These are phyloP conservation scores for Phortica variegata DNA, from an alignment of 1,140 invertebrate species.

Conservation along the genomic window DNA sequence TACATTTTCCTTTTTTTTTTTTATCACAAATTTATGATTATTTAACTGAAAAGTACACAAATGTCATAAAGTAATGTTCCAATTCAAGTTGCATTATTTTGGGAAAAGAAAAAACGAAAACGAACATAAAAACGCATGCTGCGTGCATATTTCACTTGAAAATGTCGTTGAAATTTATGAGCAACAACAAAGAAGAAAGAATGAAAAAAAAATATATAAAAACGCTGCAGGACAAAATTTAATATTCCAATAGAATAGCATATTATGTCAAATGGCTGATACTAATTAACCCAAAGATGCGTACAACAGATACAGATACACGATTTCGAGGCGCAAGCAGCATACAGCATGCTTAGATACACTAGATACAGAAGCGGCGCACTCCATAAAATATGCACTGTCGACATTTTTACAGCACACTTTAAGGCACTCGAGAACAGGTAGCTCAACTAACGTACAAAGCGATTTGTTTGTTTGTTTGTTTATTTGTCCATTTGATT, in stretches of 20 bases:
- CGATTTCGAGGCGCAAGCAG: conserved; percentile 5
- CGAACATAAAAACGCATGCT: neutral
- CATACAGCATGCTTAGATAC: conserved; percentile 18
- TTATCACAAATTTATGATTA: too few species aligned
- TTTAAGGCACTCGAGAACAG: neutral
- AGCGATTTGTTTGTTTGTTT: neutral
- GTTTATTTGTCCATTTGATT: neutral
- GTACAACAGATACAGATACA: conserved; percentile 17
- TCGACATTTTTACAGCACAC: too few species aligned
- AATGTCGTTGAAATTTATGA: conserved; percentile 11
- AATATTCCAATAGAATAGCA: too few species aligned
- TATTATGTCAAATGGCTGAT: conserved; percentile 14
- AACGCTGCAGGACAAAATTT: too few species aligned
- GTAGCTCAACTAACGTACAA: neutral
- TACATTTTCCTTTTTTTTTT: too few species aligned
- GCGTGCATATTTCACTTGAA: neutral
- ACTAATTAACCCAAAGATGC: conserved; percentile 35
- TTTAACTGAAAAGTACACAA: too few species aligned
- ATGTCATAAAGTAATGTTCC: too few species aligned
- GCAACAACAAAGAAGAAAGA: neutral
- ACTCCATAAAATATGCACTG: too few species aligned
- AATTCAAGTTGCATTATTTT: too few species aligned
- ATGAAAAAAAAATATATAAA: neutral
- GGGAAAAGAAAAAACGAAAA: too few species aligned
- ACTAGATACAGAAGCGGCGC: conserved; percentile 17